Evolutionary conservation across 2,797 vertebrate genomes (phyloP), one percentile per base, ranked within the genome.

Genomic region (Sarcoramphus papa): DNA sequence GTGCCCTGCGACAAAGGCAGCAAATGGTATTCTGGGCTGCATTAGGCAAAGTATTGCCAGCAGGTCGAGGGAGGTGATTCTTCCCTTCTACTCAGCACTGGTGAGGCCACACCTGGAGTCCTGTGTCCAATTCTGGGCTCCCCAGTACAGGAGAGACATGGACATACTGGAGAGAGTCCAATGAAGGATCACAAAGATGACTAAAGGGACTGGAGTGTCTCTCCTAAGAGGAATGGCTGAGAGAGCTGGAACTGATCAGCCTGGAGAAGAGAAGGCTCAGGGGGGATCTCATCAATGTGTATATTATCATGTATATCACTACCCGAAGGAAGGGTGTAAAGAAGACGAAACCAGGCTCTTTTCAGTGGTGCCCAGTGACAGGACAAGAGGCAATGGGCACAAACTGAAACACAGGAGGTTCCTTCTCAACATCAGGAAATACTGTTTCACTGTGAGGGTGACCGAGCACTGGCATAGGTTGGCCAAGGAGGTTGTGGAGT

Each of bases 61-160:
- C 35, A 41, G n/a, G 28, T 45, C 0, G 0, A 57, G 25, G 23
- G 25, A 57, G 15, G n/a, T 59, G 45, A 33, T 69, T n/a, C 21
- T 54, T 62, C 16, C 12, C 10, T 24, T 86, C n/a, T 50, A 9
- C 28, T 72, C 50, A 48, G 25, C 41, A 19, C 21, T 63, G 28
- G 3, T 54, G 40, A 63, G 57, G 62, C 4, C 53, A n/a, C 5
- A 40, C 18, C 13, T 41, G 50, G n/a, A 65, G n/a, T 60, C 9
- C 14, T 51, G 13, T 47, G 33, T 30, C 22, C 41, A 17, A 2
- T 60, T 85, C 59, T 73, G 28, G 59, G 7, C 35, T 64, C 48
- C 12, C 4, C 14, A 24, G 56, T 35, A 8, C 31, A n/a, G 43
- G 37, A n/a, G 22, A 54, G 22, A 13, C 31, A 45, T 2, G 5